Base-by-base conservation (phyloP, 1,140 invertebrate genomes). In the Agrilus planipennis region DNA sequence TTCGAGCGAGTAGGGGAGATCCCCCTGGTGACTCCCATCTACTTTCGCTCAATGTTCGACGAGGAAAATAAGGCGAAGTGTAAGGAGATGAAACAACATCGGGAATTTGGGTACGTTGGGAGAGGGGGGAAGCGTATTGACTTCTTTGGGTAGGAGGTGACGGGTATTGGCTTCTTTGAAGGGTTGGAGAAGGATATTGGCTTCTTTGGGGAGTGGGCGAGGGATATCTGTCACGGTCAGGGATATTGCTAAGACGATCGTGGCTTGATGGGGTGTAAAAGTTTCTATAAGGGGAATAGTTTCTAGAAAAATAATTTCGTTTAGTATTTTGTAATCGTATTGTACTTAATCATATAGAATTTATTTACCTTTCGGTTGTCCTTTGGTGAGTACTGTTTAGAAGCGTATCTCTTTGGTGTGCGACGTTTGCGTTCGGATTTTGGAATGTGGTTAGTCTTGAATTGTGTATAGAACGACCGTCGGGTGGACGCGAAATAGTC, bases 11-110 rank as follows among this genome's bases (percentile, higher is more conserved):
- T 32, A 58, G 42, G 12, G 57, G 55, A n/a, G 57, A 58, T 10
- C 43, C 44, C 17, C 43, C 42, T 10, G 58, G 57, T 20, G 59
- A 59, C 22, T 44, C 41, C 53, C 54, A 56, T 19, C 45, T 31
- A 18, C 35, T 15, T 16, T 44, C 39, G 10, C 15, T 19, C 2
- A n/a, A 20, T 18, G 32, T 34, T 16, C 22, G 38, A 4, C 17
- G 10, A 23, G 18, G 6, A n/a, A 21, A 28, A 22, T 15, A 39
- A 3, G 36, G 36, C 22, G 42, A 44, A 22, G 35, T 23, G 20
- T 3, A 9, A 36, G 20, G 19, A 2, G 5, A 6, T 10, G 2
- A 9, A 5, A 21, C 34, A 21, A 2, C 17, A 23, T 36, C 34
- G 16, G 5, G 12, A 36, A 22, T n/a, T 36, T 15, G n/a, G n/a